Base-by-base conservation (phyloP, 2,113 vertebrate genomes). In the Rhynchomys soricoides region DNA sequence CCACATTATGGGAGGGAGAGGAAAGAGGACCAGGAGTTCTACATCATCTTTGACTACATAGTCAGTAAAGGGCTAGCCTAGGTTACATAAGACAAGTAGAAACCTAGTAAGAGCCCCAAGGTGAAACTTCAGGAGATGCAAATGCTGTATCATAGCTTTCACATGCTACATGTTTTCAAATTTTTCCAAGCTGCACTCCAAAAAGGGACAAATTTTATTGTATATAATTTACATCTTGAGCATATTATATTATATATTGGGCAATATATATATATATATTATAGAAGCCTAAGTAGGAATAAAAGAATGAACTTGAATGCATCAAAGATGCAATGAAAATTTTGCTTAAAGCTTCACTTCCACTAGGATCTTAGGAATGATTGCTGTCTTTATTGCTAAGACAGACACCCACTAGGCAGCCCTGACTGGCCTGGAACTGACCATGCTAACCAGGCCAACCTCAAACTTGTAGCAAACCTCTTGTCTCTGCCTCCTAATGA, bases 151-250 rank as follows among this genome's bases (percentile, higher is more conserved):
- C 66, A 70, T 64, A 86, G 79, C 52, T 62, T 21, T 62, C 85
- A 74, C 37, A 86, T n/a, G 71, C 12, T 62, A 24, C 40, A 52
- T 92, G 59, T 64, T 92, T 87, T 91, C 40, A 86, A 95, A 95
- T 22, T 1, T 75, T 66, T 85, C 68, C 8, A 15, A 94, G 77
- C n/a, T 71, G 0, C 50, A 82, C 19, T 85, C 22, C 29, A 57
- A 71, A 77, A 86, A 82, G 21, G 5, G 11, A 45, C 64, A 3
- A 75, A 68, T 74, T 91, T 75, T 81, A 79, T 16, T 89, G 0
- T 52, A 48, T 55, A 10, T 48, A 96, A 93, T 89, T 86, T 85
- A 85, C 40, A 43, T 29, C 9, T 91, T 31, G 91, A 81, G 62
- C 85, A 91, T n/a, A n/a, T n/a, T n/a, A n/a, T n/a, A n/a, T n/a